Conservation (phyloP, 2,113 vertebrate genomes). For the Solenodon paradoxus region DNA sequence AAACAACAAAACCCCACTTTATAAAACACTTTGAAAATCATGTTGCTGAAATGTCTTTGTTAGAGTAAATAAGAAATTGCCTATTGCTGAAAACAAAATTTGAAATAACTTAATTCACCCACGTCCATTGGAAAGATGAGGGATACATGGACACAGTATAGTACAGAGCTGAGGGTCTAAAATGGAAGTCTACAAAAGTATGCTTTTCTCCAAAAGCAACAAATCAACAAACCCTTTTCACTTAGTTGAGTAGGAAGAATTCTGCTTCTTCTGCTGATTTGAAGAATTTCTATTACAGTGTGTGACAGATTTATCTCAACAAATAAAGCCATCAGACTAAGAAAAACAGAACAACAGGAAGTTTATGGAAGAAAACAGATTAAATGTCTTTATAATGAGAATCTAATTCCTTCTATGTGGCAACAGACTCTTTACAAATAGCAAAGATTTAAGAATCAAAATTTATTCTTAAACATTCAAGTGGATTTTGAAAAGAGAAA, state of each 20-base stretch:
- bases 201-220: constrained; percentile 52
- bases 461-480: not conserved
- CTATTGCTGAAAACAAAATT: not conserved
- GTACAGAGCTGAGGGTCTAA: not conserved
- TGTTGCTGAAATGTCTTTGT: not conserved
- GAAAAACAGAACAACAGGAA: constrained; percentile 24
- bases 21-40: constrained; percentile 18
- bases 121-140: not conserved
- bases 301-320: constrained; percentile 64
- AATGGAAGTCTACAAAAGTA: constrained; percentile 13
- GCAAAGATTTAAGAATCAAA: constrained; percentile 15
- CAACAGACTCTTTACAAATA: constrained; percentile 35
- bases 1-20: not conserved
- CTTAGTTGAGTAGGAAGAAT: constrained; percentile 63
- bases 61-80: not conserved
- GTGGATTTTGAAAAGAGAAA: not conserved
- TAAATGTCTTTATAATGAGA: constrained; percentile 43
- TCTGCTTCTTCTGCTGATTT: constrained; percentile 64
- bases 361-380: not conserved
- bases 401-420: constrained; percentile 10
- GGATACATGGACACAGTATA: not conserved
- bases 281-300: constrained; percentile 68
- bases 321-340: constrained; percentile 62
- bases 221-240: constrained; percentile 68
- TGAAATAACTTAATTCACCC: not conserved